These are phyloP conservation scores for Cabera pusaria DNA, from an alignment of 2,888 invertebrate species.

Conservation along the genomic window DNA sequence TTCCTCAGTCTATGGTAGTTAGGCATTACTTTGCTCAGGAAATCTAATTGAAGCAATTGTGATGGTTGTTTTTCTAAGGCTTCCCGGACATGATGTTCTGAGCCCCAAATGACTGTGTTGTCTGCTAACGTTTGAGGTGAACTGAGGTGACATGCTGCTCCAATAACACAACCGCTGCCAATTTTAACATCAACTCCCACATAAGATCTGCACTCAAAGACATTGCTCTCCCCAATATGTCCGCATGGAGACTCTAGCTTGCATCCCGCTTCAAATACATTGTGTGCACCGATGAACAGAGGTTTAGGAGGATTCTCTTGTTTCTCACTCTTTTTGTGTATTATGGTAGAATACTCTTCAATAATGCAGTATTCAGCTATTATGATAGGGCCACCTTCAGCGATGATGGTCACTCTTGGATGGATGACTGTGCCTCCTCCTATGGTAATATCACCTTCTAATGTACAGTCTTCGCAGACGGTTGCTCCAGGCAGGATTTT, in stretches of 20 bases:
- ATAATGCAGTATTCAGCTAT: conserved; percentile 98
- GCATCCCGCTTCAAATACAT: conserved; percentile 97
- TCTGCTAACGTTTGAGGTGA: conserved; percentile 91
- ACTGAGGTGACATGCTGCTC: conserved; percentile 91
- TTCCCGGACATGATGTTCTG: conserved; percentile 90
- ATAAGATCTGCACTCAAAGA: conserved; percentile 95
- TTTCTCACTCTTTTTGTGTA: conserved; percentile 86
- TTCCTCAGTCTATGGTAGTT: conserved; percentile 96
- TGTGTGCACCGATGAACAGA: conserved; percentile 94
- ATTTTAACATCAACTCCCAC: conserved; percentile 93
- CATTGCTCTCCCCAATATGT: conserved; percentile 96
- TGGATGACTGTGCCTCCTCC: conserved; percentile 96
- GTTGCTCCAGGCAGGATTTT: conserved; percentile 93
- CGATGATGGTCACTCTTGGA: conserved; percentile 95
- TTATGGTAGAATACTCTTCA: conserved; percentile 96
- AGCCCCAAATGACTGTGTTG: conserved; percentile 95
- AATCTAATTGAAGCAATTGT: conserved; percentile 95
- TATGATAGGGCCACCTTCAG: conserved; percentile 97
- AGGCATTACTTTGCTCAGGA: conserved; percentile 94
- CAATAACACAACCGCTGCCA: conserved; percentile 94
- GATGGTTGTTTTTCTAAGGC: conserved; percentile 94
- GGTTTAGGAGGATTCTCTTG: conserved; percentile 83
- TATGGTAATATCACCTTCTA: conserved; percentile 96
- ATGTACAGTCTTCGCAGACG: conserved; percentile 95
- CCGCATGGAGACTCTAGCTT: conserved; percentile 89